phyloP scores from a whole-genome alignment of 2,888 invertebrate species.

The Thumatha senex region DNA sequence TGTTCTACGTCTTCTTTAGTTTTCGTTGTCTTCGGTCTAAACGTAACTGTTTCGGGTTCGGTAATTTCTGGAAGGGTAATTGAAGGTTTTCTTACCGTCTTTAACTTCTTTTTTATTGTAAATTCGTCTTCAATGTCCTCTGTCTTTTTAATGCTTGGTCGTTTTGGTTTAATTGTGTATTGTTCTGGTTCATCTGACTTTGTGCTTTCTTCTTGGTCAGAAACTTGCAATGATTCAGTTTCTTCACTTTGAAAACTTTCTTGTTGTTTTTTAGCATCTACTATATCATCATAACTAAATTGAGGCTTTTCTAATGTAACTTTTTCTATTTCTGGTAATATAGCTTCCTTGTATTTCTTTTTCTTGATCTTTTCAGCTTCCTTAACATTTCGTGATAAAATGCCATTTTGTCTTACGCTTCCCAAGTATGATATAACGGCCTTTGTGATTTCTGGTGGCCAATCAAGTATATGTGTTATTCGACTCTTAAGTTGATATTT shows the following conservation, averaged over 20 bases:
- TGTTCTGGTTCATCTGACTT: constrained; percentile 66
- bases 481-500: constrained; percentile 89
- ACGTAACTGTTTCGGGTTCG: constrained; percentile 91
- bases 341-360: constrained; percentile 82
- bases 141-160: constrained; percentile 70
- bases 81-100: constrained; percentile 85
- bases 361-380: constrained; percentile 87
- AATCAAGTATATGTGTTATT: constrained; percentile 84
- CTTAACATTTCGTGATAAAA: constrained; percentile 87
- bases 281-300: constrained; percentile 78
- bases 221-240: constrained; percentile 30
- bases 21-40: constrained; percentile 89
- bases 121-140: constrained; percentile 84
- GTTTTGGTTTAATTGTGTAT: constrained; percentile 67
- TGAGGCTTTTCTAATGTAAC: constrained; percentile 82
- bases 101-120: constrained; percentile 89
- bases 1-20: constrained; percentile 95
- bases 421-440: constrained; percentile 81
- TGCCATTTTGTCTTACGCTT: constrained; percentile 84
- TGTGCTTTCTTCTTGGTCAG: constrained; percentile 37
- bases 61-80: constrained; percentile 88
- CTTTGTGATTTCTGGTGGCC: constrained; percentile 83
- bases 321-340: constrained; percentile 80
- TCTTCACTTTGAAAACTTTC: constrained; percentile 28
- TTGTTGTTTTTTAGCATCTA: constrained; percentile 56